Evolutionary conservation across 2,113 vertebrate species (phyloP), one percentile per base, ranked within the genome.

Genomic region (Cichladusa arquata): DNA sequence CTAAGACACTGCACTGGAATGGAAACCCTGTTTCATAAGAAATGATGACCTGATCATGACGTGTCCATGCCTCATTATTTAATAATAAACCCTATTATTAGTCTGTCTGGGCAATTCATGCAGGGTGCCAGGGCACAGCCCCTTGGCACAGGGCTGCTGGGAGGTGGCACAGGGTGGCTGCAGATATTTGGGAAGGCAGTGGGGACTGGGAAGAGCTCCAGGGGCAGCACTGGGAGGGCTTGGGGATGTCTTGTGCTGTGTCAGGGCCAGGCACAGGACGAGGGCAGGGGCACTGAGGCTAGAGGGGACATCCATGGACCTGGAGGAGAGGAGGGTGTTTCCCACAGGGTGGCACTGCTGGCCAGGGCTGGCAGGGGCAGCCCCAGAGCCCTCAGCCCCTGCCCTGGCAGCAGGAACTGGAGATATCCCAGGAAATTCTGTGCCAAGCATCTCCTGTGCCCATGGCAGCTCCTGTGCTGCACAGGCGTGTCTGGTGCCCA

Each of bases 331-430:
- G 25, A 66, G 12, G 4, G 5, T 1, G 1, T 6, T 79, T 71
- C 18, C 92, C 95, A 92, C 91, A 61, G 77, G 95, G 91, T 92
- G 95, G 94, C 92, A 88, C 83, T 95, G 95, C 91, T 31, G 69
- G 33, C 60, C 64, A 31, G 45, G 58, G 54, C 16, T 51, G 79
- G 26, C 67, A 36, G 16, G 24, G 29, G 13, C 34, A 42, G 34
- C 19, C 42, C 14, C 42, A 14, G 34, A 34, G 45, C 26, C 8
- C 53, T 9, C 34, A 23, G 31, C 26, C 45, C 38, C 64, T 17
- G 31, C 33, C n/a, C 54, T 4, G 5, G 38, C 33, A 66, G 28
- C 58, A 38, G 65, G 45, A 38, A 0, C 4, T 9, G 73, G 12
- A 8, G 18, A 13, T 6, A 11, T 1, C 19, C 19, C 1, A 3